Evolutionary conservation across 2,888 invertebrate species (phyloP).

Genomic region (Acleris holmiana): DNA sequence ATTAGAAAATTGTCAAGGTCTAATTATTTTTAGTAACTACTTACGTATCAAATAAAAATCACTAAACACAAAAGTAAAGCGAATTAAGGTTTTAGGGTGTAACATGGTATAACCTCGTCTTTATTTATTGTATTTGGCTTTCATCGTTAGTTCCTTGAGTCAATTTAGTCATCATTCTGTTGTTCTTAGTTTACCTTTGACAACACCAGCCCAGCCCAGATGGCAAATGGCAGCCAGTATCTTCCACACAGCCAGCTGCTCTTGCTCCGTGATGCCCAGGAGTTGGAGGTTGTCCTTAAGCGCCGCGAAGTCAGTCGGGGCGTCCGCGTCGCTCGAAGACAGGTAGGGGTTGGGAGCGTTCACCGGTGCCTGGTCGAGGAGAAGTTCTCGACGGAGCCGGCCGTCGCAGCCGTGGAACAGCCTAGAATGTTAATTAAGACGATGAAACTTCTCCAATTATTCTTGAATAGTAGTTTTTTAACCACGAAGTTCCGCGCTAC

Average conservation of each 20-base stretch:
- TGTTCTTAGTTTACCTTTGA: slow-evolving; percentile 82
- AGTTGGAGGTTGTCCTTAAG: slow-evolving; percentile 90
- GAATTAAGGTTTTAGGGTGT: no score
- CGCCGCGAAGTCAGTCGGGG: slow-evolving; percentile 92
- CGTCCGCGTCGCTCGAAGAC: slow-evolving; percentile 91
- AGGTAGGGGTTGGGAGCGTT: slow-evolving; percentile 89
- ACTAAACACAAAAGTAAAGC: no score
- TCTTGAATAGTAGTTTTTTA: no score
- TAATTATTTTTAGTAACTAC: no score
- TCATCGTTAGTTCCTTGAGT: no score
- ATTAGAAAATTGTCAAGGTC: no score
- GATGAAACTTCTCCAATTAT: background rate
- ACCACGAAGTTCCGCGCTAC: no score
- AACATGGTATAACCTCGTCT: no score
- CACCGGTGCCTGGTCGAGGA: slow-evolving; percentile 87
- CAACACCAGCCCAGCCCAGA: slow-evolving; percentile 93
- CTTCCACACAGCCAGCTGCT: slow-evolving; percentile 93
- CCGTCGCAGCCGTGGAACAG: slow-evolving; percentile 93
- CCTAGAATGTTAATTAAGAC: slow-evolving; percentile 67
- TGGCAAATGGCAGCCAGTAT: slow-evolving; percentile 97
- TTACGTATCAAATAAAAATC: no score
- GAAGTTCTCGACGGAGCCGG: slow-evolving; percentile 91
- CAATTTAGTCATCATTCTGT: no score
- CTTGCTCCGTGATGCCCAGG: slow-evolving; percentile 90
- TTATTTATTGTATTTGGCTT: no score